A percentile compares a stretch with the other conserved stretches of the same genome.
phyloP scores from a whole-genome alignment of 1,140 invertebrate genomes.

The Zaprionus tsacasi region DNA sequence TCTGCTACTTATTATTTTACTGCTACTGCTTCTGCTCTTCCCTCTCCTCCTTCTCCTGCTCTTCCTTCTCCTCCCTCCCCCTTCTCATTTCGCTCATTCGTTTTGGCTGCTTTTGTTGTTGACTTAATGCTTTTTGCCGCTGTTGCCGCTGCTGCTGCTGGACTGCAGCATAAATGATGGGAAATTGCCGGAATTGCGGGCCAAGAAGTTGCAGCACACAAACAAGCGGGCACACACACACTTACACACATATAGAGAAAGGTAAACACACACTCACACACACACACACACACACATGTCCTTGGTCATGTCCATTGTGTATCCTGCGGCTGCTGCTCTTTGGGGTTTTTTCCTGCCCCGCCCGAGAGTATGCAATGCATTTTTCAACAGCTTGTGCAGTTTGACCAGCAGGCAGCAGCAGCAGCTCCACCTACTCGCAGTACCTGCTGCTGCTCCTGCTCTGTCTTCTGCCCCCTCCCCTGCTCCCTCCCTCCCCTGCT shows the following conservation, averaged over 20 bases:
- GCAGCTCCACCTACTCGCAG: constrained; percentile 11
- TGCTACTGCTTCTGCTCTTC: background rate
- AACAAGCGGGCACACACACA: constrained; percentile 1
- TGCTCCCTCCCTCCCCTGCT: background rate
- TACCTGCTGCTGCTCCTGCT: background rate
- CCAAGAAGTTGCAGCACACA: constrained; percentile 23
- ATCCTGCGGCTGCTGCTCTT: constrained; percentile 13
- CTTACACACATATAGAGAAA: background rate
- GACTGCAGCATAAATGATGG: constrained; percentile 28
- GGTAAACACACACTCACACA: background rate
- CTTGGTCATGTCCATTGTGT: constrained; percentile 30
- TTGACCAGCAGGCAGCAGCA: constrained; percentile 23
- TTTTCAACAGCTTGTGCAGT: constrained; percentile 36
- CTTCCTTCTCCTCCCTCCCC: background rate
- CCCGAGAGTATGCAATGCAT: constrained; percentile 29
- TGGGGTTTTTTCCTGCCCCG: background rate
- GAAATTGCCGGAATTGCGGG: constrained; percentile 22
- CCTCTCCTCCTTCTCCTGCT: background rate
- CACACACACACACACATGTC: constrained; percentile 11
- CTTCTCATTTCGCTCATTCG: background rate
- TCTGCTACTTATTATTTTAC: background rate
- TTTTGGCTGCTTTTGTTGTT: constrained; percentile 3
- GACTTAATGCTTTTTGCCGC: constrained; percentile 21
- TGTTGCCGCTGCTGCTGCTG: constrained; percentile 2
- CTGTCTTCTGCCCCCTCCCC: background rate